A percentile compares a stretch with the other conserved stretches of the same genome.
phyloP scores from a whole-genome alignment of 2,888 invertebrate genomes.

The Tenodera sinensis region DNA sequence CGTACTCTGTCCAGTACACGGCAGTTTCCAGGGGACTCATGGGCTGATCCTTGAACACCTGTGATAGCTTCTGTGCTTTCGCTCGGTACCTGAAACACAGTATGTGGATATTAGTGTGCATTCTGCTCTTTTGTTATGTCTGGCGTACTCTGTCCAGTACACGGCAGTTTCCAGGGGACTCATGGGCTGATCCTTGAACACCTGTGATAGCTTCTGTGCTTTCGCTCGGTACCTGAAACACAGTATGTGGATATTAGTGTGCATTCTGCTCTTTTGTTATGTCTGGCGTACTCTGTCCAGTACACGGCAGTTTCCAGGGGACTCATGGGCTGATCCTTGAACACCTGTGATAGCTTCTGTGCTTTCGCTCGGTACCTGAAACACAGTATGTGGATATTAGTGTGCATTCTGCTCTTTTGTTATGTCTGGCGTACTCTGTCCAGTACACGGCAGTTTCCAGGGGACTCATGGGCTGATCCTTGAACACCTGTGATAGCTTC shows the following conservation, averaged over 20 bases:
- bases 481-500: background rate
- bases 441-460: slow-evolving; percentile 54
- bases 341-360: background rate
- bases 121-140: too few relatives aligned
- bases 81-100: slow-evolving; percentile 43
- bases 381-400: too few relatives aligned
- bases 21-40: slow-evolving; percentile 56
- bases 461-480: slow-evolving; percentile 49
- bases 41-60: slow-evolving; percentile 53
- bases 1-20: slow-evolving; percentile 65
- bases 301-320: slow-evolving; percentile 57
- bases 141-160: slow-evolving; percentile 33
- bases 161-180: slow-evolving; percentile 57
- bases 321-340: slow-evolving; percentile 45
- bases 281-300: too few relatives aligned
- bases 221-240: too few relatives aligned
- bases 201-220: background rate
- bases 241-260: too few relatives aligned
- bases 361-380: too few relatives aligned
- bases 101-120: too few relatives aligned
- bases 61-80: slow-evolving; percentile 42
- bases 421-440: too few relatives aligned
- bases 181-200: slow-evolving; percentile 43
- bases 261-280: too few relatives aligned
- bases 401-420: too few relatives aligned